Percentiles rank a stretch among this genome's conserved stretches.
Conservation (phyloP, 2,888 invertebrate species). For the Dascillus cervinus region DNA sequence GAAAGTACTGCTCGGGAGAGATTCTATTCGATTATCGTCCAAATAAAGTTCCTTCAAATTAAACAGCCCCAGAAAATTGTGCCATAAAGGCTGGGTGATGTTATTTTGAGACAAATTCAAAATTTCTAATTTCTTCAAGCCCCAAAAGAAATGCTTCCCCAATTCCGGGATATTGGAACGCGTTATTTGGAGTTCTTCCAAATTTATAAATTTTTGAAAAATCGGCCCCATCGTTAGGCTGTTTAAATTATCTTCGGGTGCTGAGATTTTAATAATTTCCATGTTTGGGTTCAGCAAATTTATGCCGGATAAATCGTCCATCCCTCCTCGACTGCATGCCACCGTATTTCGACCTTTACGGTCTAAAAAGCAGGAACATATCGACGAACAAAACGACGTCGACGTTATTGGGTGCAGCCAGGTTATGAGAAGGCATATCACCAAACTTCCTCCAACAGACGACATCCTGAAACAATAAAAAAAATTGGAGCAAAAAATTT, state of each 20-base stretch:
- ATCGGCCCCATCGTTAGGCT: slow-evolving; percentile 64
- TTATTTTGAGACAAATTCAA: slow-evolving; percentile 71
- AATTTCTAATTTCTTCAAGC: slow-evolving; percentile 49
- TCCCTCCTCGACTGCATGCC: slow-evolving; percentile 54
- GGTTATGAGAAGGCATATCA: too few relatives aligned
- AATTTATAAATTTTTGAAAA: slow-evolving; percentile 46
- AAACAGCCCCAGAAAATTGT: slow-evolving; percentile 68
- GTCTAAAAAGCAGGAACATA: slow-evolving; percentile 56
- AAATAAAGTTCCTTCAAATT: slow-evolving; percentile 63
- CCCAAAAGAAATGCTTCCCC: slow-evolving; percentile 72
- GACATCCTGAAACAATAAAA: slow-evolving; percentile 15
- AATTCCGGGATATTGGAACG: slow-evolving; percentile 72
- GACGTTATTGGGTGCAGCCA: slow-evolving; percentile 16
- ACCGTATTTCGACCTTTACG: slow-evolving; percentile 50
- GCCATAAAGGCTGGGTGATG: slow-evolving; percentile 61
- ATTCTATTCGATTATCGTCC: slow-evolving; percentile 68
- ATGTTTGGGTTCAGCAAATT: slow-evolving; percentile 53
- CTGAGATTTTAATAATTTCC: slow-evolving; percentile 59
- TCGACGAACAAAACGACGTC: slow-evolving; percentile 60
- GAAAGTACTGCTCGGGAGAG: slow-evolving; percentile 72
- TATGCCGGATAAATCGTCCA: slow-evolving; percentile 54
- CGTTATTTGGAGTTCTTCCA: slow-evolving; percentile 69
- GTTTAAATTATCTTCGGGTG: slow-evolving; percentile 55
- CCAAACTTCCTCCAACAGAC: too few relatives aligned
- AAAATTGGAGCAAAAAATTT: too few relatives aligned